Base-by-base conservation (phyloP, 2,797 vertebrate genomes). In the Enteromius fasciolatus region DNA sequence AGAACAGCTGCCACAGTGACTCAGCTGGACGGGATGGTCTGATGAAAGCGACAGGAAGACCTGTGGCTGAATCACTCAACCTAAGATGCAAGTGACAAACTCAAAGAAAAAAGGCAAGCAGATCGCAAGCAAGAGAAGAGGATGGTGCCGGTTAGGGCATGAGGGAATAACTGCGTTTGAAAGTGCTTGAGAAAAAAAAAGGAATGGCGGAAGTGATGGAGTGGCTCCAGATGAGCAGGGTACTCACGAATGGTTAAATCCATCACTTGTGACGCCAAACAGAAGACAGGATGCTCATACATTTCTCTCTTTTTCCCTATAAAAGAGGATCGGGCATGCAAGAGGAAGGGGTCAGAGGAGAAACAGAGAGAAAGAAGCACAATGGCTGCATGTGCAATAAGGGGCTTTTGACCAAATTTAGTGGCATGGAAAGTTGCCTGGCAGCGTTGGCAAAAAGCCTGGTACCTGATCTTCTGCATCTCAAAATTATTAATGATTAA, bases 161-260 rank as follows among this genome's bases (percentile, higher is more conserved):
- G 79, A 80, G 75, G 50, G 73, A 82, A 69, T 36, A 82, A 50
- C 50, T 68, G 69, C 50, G 54, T 50, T 50, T 64, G 41, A 23
- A 78, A 46, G 46, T 83, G 80, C 63, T 63, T n/a, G 31, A 59
- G 50, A 41, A 36, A 94, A 91, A 91, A 92, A 91, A 93, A 94
- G 91, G 92, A 92, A 82, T 93, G 83, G 81, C 74, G 48, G 28
- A 81, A 81, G 78, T 76, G 69, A 76, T 63, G 84, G 81, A 68
- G 92, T 93, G 92, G 93, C 94, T 93, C 92, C 95, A 94, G 94
- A 95, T 94, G 96, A 94, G 95, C 94, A 95, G 95, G 94, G 97
- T 99, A 99, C 98, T 99, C 98, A 99, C 98, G 98, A 98, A 99
- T 99, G 96, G 98, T 99, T 99, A 99, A 99, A 99, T 99, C 98